Conservation (phyloP, 2,797 vertebrate genomes). For the Danio choprae region DNA sequence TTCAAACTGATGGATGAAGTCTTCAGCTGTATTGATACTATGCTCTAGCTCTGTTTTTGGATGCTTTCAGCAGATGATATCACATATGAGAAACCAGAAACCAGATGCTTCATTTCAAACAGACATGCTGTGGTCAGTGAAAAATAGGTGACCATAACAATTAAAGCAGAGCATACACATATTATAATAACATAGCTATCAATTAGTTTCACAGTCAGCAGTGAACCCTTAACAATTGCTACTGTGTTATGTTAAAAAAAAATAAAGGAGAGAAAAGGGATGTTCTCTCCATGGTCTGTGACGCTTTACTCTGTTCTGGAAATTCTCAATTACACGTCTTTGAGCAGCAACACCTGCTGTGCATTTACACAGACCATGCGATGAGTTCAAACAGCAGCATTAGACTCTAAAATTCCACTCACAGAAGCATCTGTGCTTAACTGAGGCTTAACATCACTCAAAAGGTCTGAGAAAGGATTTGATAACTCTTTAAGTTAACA, state of each 20-base stretch:
- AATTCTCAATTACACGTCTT: slow-evolving; percentile 64
- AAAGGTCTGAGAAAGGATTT: slow-evolving; percentile 40
- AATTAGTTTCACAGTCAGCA: slow-evolving; percentile 6
- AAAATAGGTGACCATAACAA: not conserved
- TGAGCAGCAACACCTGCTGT: slow-evolving; percentile 67
- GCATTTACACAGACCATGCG: slow-evolving; percentile 60
- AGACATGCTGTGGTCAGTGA: not conserved
- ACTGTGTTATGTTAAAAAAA: not conserved
- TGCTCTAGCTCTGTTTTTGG: not conserved
- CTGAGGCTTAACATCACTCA: slow-evolving; percentile 38
- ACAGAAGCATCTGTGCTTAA: slow-evolving; percentile 18
- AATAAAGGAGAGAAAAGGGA: not conserved
- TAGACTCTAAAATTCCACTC: not conserved
- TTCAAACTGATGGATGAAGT: not conserved
- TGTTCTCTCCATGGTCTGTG: slow-evolving; percentile 13
- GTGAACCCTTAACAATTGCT: slow-evolving; percentile 19
- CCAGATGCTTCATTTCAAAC: not conserved
- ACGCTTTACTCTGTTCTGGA: slow-evolving; percentile 58
- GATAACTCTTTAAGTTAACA: slow-evolving; percentile 38
- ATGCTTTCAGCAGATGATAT: slow-evolving; percentile 3
- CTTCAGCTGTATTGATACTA: not conserved
- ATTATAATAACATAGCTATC: not conserved
- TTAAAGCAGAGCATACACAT: slow-evolving; percentile 21
- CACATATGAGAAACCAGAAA: not conserved
- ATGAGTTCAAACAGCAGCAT: slow-evolving; percentile 36